These are phyloP conservation scores for Blera fallax DNA, from an alignment of 2,888 invertebrate species.

Conservation along the genomic window DNA sequence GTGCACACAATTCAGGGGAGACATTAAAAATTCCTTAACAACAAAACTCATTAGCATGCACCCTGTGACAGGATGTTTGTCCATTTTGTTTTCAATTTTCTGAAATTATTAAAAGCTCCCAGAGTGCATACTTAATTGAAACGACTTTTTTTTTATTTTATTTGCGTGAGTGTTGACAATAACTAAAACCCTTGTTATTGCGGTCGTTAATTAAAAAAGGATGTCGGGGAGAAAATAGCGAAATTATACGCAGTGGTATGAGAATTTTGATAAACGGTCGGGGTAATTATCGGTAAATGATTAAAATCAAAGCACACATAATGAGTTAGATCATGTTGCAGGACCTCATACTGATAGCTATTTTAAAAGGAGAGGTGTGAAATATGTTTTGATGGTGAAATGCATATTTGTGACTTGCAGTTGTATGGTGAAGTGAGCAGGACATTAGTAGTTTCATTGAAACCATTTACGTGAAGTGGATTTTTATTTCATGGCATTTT, in stretches of 20 bases:
- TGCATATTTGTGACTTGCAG: too few relatives aligned
- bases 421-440: too few relatives aligned
- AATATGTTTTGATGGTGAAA: neutral
- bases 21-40: slow-evolving; percentile 7
- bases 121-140: neutral
- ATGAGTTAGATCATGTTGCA: neutral
- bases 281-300: neutral
- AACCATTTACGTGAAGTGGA: neutral
- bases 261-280: neutral
- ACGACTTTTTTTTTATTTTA: neutral
- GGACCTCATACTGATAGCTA: neutral
- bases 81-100: slow-evolving; percentile 8
- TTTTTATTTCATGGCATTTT: neutral
- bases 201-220: neutral
- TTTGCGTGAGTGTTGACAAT: neutral
- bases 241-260: neutral
- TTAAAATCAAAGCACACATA: neutral
- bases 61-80: slow-evolving; percentile 19
- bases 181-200: slow-evolving; percentile 3
- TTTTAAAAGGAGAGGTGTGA: neutral
- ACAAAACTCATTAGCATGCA: slow-evolving; percentile 24
- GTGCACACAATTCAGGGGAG: neutral
- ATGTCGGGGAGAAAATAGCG: neutral
- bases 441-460: neutral
- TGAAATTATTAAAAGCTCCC: neutral